Evolutionary conservation across 2,888 invertebrate species (phyloP).

Genomic region (Myopa tessellatipennis): DNA sequence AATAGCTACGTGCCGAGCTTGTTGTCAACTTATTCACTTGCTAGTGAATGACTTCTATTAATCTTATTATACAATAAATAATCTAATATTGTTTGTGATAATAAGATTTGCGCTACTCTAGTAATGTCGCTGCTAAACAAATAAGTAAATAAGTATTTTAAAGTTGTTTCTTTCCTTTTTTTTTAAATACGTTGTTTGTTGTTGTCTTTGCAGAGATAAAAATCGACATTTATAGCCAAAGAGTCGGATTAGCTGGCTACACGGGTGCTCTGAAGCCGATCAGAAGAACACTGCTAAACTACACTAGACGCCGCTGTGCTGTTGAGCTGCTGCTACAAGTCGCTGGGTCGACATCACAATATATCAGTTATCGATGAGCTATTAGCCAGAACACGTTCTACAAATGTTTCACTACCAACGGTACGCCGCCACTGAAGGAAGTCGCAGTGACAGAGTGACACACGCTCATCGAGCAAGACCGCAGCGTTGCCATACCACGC

Average conservation of each 20-base stretch:
- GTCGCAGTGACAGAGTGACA: constrained; percentile 14
- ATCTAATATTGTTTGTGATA: neutral
- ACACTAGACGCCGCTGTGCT: neutral
- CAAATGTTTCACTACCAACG: constrained; percentile 28
- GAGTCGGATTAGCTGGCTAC: too few relatives aligned
- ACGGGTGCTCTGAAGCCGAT: neutral
- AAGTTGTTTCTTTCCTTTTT: too few relatives aligned
- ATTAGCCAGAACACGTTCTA: neutral
- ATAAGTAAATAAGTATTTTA: too few relatives aligned
- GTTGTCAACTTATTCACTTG: neutral
- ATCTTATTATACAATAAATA: neutral
- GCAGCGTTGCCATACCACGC: constrained; percentile 27
- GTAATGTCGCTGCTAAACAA: neutral
- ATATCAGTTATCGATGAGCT: constrained; percentile 29
- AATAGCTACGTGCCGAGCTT: too few relatives aligned
- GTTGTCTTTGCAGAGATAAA: neutral
- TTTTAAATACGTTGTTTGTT: neutral
- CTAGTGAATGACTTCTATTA: neutral
- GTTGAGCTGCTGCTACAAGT: neutral
- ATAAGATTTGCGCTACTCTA: neutral
- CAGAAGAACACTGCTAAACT: neutral
- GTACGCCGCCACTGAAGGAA: neutral
- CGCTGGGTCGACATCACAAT: constrained; percentile 11
- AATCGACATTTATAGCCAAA: too few relatives aligned
- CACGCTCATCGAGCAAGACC: neutral